phyloP scores from a whole-genome alignment of 2,113 vertebrate genomes.

The Corynorhinus townsendii region DNA sequence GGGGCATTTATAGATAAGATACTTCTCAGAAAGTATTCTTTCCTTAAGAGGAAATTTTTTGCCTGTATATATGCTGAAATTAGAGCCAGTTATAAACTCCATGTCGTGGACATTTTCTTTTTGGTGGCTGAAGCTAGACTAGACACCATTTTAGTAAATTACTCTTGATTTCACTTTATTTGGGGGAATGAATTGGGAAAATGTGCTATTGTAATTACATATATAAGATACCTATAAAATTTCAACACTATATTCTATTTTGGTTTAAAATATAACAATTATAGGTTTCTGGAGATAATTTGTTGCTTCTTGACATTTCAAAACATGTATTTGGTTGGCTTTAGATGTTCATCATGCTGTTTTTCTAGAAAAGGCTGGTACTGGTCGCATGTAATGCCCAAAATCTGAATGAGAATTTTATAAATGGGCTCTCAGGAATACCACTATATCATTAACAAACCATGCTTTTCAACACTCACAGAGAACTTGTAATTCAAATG shows the following conservation, averaged over 20 bases:
- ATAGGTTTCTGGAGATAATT: background rate
- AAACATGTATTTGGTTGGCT: background rate
- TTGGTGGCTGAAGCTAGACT: background rate
- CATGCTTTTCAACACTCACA: background rate
- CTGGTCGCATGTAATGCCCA: background rate
- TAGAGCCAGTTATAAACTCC: background rate
- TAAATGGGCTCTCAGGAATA: background rate
- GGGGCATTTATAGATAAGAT: background rate
- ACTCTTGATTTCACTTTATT: background rate
- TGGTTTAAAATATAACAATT: background rate
- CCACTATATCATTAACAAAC: background rate
- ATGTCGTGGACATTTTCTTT: background rate
- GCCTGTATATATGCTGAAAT: background rate
- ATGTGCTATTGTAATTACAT: background rate
- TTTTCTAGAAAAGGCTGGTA: background rate
- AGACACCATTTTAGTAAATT: background rate
- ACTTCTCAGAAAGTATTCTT: background rate
- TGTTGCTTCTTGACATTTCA: background rate
- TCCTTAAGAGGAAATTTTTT: background rate
- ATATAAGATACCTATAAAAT: background rate
- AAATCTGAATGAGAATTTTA: background rate
- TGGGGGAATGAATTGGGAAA: background rate
- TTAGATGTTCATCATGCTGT: background rate
- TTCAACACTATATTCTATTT: background rate
- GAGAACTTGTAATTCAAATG: background rate